Evolutionary conservation across 2,113 vertebrate species (phyloP).

Genomic region (Aegotheles bennettii): DNA sequence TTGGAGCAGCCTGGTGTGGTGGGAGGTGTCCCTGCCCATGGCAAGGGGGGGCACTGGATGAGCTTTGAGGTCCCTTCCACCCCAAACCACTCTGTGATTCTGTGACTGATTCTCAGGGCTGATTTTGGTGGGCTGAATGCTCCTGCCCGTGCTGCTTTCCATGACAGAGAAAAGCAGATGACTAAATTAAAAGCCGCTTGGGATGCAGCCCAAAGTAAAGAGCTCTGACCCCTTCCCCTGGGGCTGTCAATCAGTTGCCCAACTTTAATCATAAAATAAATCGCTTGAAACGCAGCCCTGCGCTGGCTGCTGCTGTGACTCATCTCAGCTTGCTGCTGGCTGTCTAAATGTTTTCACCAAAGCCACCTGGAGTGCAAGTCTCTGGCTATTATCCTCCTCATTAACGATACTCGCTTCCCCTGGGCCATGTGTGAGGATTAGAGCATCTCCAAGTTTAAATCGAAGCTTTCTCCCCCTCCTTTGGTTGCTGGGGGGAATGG

Average conservation of each 20-base stretch:
- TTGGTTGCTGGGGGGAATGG: not conserved
- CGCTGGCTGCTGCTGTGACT: not conserved
- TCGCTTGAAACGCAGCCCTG: not conserved
- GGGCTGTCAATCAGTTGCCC: not conserved
- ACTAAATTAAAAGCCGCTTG: not conserved
- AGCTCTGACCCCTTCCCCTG: not conserved
- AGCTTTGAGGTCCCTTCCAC: too few relatives aligned
- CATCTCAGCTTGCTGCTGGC: not conserved
- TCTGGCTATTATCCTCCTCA: not conserved
- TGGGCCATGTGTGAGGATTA: not conserved
- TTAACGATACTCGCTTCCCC: not conserved
- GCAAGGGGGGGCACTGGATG: too few relatives aligned
- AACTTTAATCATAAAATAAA: not conserved
- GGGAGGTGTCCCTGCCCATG: too few relatives aligned
- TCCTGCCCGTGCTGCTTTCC: not conserved
- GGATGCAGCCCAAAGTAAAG: not conserved
- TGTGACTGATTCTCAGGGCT: too few relatives aligned
- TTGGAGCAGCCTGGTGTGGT: too few relatives aligned
- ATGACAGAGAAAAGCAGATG: not conserved
- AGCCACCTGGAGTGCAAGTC: not conserved
- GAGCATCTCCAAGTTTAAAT: not conserved
- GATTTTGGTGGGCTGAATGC: not conserved
- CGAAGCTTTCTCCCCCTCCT: not conserved
- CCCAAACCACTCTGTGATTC: too few relatives aligned
- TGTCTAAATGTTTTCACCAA: constrained; percentile 28